A percentile compares a stretch with the other conserved stretches of the same genome.
Evolutionary conservation across 2,113 vertebrate species (phyloP).

Genomic region (Cisticola juncidis): DNA sequence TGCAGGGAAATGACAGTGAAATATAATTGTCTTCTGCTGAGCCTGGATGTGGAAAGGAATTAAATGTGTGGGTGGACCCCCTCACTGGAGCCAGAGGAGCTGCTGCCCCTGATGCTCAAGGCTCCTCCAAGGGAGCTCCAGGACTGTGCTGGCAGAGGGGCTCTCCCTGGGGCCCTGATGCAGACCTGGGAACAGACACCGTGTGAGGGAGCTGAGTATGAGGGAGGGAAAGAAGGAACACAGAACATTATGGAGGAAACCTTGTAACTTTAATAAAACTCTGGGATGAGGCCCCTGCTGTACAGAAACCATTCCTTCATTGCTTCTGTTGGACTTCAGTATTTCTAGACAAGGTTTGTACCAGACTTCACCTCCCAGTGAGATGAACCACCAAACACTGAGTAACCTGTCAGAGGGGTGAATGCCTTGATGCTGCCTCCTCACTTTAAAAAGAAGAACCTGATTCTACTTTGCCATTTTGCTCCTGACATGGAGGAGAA

Average conservation of each 20-base stretch:
- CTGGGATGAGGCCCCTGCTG: neutral
- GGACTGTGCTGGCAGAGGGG: neutral
- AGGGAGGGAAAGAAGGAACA: neutral
- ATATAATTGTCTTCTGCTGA: neutral
- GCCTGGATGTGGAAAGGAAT: neutral
- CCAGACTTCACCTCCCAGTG: neutral
- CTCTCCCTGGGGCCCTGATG: neutral
- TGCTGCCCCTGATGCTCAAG: neutral
- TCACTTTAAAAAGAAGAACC: neutral
- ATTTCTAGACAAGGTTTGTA: neutral
- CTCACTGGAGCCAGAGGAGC: neutral
- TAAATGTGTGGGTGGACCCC: fast-evolving
- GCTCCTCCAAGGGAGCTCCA: neutral
- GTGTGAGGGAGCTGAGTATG: neutral
- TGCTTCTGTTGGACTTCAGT: neutral
- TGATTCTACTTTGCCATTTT: neutral
- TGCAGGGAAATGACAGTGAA: neutral
- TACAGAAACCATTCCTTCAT: neutral
- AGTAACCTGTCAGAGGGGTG: neutral
- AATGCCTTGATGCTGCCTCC: neutral
- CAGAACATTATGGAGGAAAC: neutral
- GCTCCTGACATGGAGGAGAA: neutral
- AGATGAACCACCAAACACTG: neutral
- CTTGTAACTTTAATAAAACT: neutral
- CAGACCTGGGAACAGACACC: neutral